Base-by-base conservation (phyloP, 2,888 invertebrate genomes). In the Perdita meconis region DNA sequence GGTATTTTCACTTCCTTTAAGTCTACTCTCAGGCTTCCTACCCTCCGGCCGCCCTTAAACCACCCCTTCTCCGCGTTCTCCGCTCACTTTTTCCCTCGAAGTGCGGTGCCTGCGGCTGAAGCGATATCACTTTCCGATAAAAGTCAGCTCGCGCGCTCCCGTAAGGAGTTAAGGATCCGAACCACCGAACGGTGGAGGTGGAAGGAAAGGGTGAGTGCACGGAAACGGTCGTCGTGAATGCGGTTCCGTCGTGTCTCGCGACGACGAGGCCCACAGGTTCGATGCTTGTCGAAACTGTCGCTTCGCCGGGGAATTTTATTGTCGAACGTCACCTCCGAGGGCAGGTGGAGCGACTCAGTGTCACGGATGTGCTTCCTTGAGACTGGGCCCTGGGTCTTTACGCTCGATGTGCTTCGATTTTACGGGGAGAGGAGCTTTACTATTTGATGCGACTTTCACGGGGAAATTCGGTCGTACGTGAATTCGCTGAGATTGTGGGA, bases 81-180 rank as follows among this genome's bases (percentile, higher is more conserved):
- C 61, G 63, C 78, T 82, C 72, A 75, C 70, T 80, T 80, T 72
- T 75, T 66, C 64, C 57, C 44, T 53, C 44, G 68, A 83, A 74
- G 83, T 73, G 67, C 76, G 68, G 40, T 72, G 78, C 76, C 83
- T 78, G 75, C 72, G 78, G 80, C 80, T 78, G 71, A 55, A 71
- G 47, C 74, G 77, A 85, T 87, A 87, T 87, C 85, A 87, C 83
- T 85, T 85, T 85, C 77, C 85, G 87, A 87, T 85, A 87, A 85
- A 87, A 85, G 87, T 86, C 78, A 82, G 59, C 66, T 73, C 80
- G 68, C 61, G 38, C 44, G 30, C 65, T 30, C 63, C 55, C 53
- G 57, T 66, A 70, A 74, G 80, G 78, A 83, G 76, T 78, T 80
- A 67, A 79, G 70, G 70, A 63, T 65, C 53, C 59, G 26, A 51